Percentiles rank a stretch among this genome's conserved stretches.
Conservation (phyloP, 2,797 vertebrate genomes). For the Aulostomus chinensis region DNA sequence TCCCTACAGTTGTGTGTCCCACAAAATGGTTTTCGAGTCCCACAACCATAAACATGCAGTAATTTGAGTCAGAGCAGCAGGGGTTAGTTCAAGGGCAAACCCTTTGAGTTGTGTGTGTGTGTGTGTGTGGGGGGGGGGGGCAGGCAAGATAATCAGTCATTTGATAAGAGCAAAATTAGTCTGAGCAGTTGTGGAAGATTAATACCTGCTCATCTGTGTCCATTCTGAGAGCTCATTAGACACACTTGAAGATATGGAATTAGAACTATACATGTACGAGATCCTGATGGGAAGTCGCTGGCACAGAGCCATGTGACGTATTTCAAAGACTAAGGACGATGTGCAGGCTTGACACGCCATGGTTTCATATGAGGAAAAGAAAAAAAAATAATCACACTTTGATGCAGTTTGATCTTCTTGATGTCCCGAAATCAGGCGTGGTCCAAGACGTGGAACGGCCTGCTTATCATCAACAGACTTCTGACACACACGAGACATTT, state of each 20-base stretch:
- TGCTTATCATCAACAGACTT: too few species aligned
- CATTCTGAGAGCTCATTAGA: conserved; percentile 38
- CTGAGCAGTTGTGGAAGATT: conserved; percentile 30
- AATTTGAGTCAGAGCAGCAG: conserved; percentile 11
- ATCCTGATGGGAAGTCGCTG: conserved; percentile 1
- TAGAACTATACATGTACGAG: neutral
- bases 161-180: conserved; percentile 35
- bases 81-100: conserved; percentile 11
- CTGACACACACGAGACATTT: too few species aligned
- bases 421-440: too few species aligned
- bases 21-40: too few species aligned
- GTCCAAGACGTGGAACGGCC: too few species aligned
- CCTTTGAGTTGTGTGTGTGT: conserved; percentile 14
- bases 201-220: conserved; percentile 59
- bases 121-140: too few species aligned
- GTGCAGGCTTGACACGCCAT: neutral
- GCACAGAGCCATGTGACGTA: conserved; percentile 4
- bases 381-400: too few species aligned
- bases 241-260: conserved; percentile 13
- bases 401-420: too few species aligned
- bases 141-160: conserved; percentile 28
- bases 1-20: too few species aligned
- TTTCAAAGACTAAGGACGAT: conserved; percentile 1
- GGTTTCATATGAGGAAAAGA: too few species aligned
- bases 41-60: too few species aligned